Evolutionary conservation across 2,113 vertebrate species (phyloP), one percentile per base, ranked within the genome.

Genomic region (Sinocyclocheilus anshuiensis): DNA sequence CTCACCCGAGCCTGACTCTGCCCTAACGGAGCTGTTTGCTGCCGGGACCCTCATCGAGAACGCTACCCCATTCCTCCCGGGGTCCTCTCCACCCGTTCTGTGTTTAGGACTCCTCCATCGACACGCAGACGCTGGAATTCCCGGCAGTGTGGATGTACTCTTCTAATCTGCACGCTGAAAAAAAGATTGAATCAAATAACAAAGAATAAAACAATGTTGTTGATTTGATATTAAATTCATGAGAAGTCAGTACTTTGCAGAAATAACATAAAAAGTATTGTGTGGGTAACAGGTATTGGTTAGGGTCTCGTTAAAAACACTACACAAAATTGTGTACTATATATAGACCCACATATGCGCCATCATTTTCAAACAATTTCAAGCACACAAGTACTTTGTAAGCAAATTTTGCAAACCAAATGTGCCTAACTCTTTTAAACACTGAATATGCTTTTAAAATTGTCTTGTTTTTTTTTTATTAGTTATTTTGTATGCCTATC

Each of bases 41-140:
- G 94, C 94, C 93, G 93, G 95, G 91, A 91, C 93, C 90, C 89
- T 90, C 93, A 91, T 90, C 63, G 91, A 87, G 86, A 89, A 86
- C 89, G 89, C 84, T 93, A 92, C 92, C 94, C 94, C 94, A 95
- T 96, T 92, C 91, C 94, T 91, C 24, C 82, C 77, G 13, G 74
- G n/a, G 79, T 86, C n/a, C 85, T 57, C 65, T 18, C 82, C 74
- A 75, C 26, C 65, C 63, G 75, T 67, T 36, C 77, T 83, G 86
- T 50, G 39, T 57, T 13, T 83, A 88, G 75, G 45, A 45, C 9
- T 65, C 65, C 84, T 74, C 82, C 86, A 89, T 90, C 63, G 2
- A 78, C 10, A n/a, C 77, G 20, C 57, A 24, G 48, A 29, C 33
- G 9, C 29, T 57, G 33, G 76, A 71, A 77, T 75, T 86, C n/a